Evolutionary conservation across 2,113 vertebrate genomes (phyloP), one percentile per base, ranked within the genome.

Genomic region (Eonycteris spelaea): DNA sequence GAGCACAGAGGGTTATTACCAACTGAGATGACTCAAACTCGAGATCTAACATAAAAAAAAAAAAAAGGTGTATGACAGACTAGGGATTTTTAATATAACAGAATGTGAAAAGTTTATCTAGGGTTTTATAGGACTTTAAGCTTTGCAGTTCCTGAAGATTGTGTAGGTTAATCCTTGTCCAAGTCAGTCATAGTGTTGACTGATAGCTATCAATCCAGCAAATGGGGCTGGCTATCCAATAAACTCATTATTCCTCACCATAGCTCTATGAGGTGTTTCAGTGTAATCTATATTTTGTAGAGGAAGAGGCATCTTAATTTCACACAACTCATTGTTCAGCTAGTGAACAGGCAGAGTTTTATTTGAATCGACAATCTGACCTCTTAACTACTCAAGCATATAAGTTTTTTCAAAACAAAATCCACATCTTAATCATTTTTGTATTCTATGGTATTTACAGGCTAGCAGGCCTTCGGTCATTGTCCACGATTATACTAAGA

Each of bases 321-420:
- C 45, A 84, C 63, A 79, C 10, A 86, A 63, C 14, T 59, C 48
- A 21, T 67, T n/a, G 65, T 65, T 80, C 13, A 88, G 8, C 16
- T 12, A 73, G 4, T 38, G 67, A 90, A 16, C 1, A 82, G 33
- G 57, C 24, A 77, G 48, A 90, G 1, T n/a, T 33, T 63, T 22
- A 89, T 59, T 53, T 89, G 59, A 93, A 82, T 22, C 33, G 48
- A 63, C 38, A 77, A 4, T 51, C 51, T 90, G 53, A 65, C 6
- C 24, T 77, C 86, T 94, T 65, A 79, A 53, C 24, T 87, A 48
- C 8, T 30, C 48, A 4, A 33, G 30, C 48, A 11, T 10, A 21
- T 30, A 84, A 71, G 8, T 15, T 93, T 94, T n/a, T 89, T 96
- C 12, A 92, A 92, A 97, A 38, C 4, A 12, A 11, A 87, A 85